Evolutionary conservation across 2,888 invertebrate species (phyloP), one percentile per base, ranked within the genome.

Genomic region (Aphodius sticticus): DNA sequence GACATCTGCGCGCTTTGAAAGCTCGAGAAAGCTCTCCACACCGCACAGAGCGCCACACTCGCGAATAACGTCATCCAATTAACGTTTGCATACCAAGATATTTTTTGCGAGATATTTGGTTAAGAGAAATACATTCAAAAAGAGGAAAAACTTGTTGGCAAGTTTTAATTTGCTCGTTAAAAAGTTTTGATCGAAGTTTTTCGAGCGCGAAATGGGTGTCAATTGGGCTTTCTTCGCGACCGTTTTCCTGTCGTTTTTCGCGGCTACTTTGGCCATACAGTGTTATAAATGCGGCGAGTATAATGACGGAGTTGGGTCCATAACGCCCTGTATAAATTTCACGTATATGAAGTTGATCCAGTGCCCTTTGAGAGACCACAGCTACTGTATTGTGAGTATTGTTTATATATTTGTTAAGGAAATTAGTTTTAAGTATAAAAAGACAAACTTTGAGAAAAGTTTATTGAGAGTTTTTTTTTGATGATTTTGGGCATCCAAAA

Each of bases 211-310:
- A 77, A 83, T 83, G 83, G 83, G 81, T 78, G 79, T 71, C 70
- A 81, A 80, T 78, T 81, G 71, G 37, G 38, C 82, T 74, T 79
- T 82, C 14, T 77, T 83, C 35, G 78, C 80, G 77, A 79, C 78
- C 35, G 69, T 83, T 72, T 77, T 81, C 74, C 81, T 82, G 36
- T 81, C 83, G 77, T 83, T 86, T 77, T 79, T 85, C 72, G 83
- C 85, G 70, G 80, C 84, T n/a, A 87, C 88, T 75, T 89, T 92
- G 84, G 92, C 90, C 69, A 86, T 92, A 84, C 90, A 92, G 87
- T 96, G 96, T 89, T 94, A 93, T 91, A 93, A 94, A 89, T 96
- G 96, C 85, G 96, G 96, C 75, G 94, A 95, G 89, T 96, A 96
- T 90, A 96, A 95, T 86, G 96, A 96, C 86, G 96, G 96, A 16